Conservation (phyloP, 2,797 vertebrate species). For the Bovichtus diacanthus region DNA sequence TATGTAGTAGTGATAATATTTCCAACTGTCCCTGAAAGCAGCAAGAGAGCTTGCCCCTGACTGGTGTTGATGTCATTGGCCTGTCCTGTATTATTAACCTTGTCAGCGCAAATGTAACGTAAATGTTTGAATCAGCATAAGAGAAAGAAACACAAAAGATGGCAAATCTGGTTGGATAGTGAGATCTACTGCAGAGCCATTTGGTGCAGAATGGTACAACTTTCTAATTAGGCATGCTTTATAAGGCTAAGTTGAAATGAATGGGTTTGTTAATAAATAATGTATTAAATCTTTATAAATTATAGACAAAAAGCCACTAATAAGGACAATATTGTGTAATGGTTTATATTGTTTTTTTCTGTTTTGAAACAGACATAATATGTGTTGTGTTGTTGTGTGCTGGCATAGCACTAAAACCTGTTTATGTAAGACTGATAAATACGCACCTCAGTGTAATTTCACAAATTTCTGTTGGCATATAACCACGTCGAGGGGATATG, state of each 20-base stretch:
- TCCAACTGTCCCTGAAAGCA: constrained; percentile 1
- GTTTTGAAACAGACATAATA: background rate
- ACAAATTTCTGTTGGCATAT: constrained; percentile 11
- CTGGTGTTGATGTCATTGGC: constrained; percentile 25
- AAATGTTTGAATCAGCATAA: constrained; percentile 28
- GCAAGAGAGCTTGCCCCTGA: background rate
- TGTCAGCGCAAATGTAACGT: constrained; percentile 10
- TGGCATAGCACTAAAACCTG: constrained; percentile 8
- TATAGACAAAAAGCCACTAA: background rate
- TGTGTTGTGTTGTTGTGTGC: constrained; percentile 15
- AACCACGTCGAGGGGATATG: background rate
- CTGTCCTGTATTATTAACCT: background rate
- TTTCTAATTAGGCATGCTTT: background rate
- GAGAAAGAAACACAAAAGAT: constrained; percentile 6
- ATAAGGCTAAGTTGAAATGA: background rate
- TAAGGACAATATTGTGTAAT: background rate
- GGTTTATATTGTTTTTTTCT: background rate
- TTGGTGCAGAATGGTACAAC: background rate
- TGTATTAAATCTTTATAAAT: background rate
- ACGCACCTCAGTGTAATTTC: constrained; percentile 12
- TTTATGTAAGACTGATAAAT: constrained; percentile 31
- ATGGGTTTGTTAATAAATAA: background rate
- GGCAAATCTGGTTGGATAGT: background rate
- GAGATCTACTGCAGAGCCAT: background rate
- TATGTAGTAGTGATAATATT: rapidly evolving